These are phyloP conservation scores for Bacillus rossius DNA, from an alignment of 1,140 invertebrate genomes.

Conservation along the genomic window DNA sequence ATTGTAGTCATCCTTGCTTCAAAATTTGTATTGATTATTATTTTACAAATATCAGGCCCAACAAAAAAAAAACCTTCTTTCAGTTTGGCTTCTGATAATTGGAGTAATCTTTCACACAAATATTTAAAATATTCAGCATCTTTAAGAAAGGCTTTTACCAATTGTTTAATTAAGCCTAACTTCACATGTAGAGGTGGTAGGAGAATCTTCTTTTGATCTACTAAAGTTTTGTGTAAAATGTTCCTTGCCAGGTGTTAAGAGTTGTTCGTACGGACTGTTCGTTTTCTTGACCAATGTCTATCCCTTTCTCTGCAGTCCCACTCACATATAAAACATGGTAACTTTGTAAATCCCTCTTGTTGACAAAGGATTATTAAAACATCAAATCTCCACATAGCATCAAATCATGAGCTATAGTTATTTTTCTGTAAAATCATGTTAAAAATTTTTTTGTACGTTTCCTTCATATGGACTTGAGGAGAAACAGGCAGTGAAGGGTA, in stretches of 20 bases:
- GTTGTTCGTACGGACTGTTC: slow-evolving; percentile 26
- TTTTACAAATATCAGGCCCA: background rate
- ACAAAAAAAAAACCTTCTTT: slow-evolving; percentile 2
- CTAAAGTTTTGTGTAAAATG: slow-evolving; percentile 9
- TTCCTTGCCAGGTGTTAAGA: slow-evolving; percentile 19
- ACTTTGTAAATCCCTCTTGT: slow-evolving; percentile 33
- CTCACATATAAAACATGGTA: no score
- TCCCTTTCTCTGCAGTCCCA: slow-evolving; percentile 26
- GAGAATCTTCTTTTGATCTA: slow-evolving; percentile 25
- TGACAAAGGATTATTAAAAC: slow-evolving; percentile 23
- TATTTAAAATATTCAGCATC: slow-evolving; percentile 21
- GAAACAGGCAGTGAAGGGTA: background rate
- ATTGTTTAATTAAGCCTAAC: slow-evolving; percentile 35
- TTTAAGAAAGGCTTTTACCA: slow-evolving; percentile 32
- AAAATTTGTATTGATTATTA: background rate
- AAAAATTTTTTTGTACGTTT: no score
- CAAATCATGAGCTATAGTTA: background rate
- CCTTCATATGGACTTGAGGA: background rate
- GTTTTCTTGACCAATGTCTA: slow-evolving; percentile 23
- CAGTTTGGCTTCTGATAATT: slow-evolving; percentile 7
- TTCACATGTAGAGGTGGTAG: slow-evolving; percentile 37
- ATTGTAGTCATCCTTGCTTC: background rate
- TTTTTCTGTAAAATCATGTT: background rate
- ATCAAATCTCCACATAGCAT: background rate
- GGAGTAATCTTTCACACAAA: slow-evolving; percentile 18